Base-by-base conservation (phyloP, 2,797 vertebrate genomes). In the Heliangelus exortis region DNA sequence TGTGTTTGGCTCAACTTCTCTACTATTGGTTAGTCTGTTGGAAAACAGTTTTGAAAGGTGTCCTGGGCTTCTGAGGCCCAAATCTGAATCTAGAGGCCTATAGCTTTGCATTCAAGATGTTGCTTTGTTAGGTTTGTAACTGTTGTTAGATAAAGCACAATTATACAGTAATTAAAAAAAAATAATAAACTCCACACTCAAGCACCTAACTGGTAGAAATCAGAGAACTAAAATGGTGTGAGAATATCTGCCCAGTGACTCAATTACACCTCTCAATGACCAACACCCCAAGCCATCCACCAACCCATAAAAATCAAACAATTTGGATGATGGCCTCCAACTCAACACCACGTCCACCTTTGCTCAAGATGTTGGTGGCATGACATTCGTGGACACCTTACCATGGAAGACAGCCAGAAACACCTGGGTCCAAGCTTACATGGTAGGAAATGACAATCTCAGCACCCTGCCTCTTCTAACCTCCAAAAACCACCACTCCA, bases 1-100 rank as follows among this genome's bases (percentile, higher is more conserved):
- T 6, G 2, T 29, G 12, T 81, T 54, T 61, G 45, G 6, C 15
- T 80, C 94, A 84, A 71, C 36, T 84, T 68, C 51, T 34, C 16
- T 82, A 57, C 23, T 39, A 14, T 41, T 90, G 31, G 7, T 88
- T 93, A 93, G 54, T 53, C 51, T 74, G 5, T 84, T 59, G 53
- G 87, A 96, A 96, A 93, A 94, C 6, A 54, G 34, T 90, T 80
- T 91, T 96, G 53, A 96, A 96, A 91, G 5, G 2, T 71, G 9
- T 29, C 43, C 36, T 58, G 28, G 10, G 7, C 13, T 19, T 29
- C 31, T 47, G 28, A 29, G 34, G 8, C 34, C 34, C 34, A 36
- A n/a, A 11, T 6, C 13, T 74, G 45, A 14, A 39, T 17, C 7
- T 57, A 36, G 13, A 55, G 25, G 13, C 8, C n/a, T 67, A 11